Evolutionary conservation across 2,797 vertebrate genomes (phyloP).

Genomic region (Pseudomugil tenellus): DNA sequence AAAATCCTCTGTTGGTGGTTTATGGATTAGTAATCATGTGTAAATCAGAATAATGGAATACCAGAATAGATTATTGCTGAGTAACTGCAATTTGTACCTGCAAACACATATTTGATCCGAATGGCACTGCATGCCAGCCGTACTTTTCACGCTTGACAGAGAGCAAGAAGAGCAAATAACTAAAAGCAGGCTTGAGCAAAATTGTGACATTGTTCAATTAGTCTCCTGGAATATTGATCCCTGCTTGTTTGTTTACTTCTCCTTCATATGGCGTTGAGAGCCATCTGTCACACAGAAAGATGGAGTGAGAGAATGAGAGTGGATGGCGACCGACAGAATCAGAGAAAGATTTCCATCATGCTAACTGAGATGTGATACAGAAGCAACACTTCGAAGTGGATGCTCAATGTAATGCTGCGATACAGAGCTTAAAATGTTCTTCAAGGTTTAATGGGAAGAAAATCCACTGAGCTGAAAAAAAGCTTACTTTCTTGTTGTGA

Average conservation of each 20-base stretch:
- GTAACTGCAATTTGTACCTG: conserved; percentile 4
- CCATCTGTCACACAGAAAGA: conserved; percentile 66
- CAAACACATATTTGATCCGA: conserved; percentile 31
- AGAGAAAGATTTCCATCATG: conserved; percentile 36
- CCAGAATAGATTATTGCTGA: conserved; percentile 12
- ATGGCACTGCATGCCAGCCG: conserved; percentile 23
- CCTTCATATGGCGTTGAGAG: conserved; percentile 66
- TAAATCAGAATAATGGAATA: conserved; percentile 3
- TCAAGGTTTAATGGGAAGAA: conserved; percentile 41
- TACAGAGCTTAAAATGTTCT: conserved; percentile 42
- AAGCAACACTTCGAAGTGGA: conserved; percentile 40
- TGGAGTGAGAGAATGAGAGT: conserved; percentile 33
- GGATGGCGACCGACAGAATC: conserved; percentile 46
- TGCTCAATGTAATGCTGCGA: conserved; percentile 33
- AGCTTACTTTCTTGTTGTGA: conserved; percentile 37
- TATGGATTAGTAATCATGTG: not conserved
- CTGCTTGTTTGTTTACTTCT: conserved; percentile 73
- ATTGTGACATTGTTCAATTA: conserved; percentile 72
- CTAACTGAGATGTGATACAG: conserved; percentile 32
- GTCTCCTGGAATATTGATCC: conserved; percentile 69
- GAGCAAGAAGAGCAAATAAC: conserved; percentile 49
- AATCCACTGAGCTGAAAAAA: conserved; percentile 45
- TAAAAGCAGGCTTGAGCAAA: conserved; percentile 54
- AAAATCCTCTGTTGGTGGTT: not conserved
- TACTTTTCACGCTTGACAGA: conserved; percentile 36